phyloP scores from a whole-genome alignment of 2,797 vertebrate species.

The Smutsia temminckii region DNA sequence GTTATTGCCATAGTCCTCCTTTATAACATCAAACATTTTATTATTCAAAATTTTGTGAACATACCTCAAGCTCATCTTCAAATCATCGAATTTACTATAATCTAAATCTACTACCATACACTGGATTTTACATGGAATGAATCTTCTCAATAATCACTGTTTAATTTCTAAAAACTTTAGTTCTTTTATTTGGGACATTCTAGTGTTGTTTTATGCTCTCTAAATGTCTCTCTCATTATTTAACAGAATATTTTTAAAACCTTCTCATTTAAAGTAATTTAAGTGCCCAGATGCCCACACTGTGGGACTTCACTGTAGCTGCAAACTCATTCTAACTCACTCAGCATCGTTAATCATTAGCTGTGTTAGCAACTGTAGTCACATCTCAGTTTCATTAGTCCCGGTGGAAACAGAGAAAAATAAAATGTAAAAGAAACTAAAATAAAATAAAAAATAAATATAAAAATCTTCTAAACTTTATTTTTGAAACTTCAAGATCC shows the following conservation, averaged over 20 bases:
- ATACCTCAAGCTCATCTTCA: background rate
- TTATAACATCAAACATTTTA: background rate
- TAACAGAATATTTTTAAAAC: background rate
- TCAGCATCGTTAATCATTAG: background rate
- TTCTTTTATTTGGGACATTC: background rate
- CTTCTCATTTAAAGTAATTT: background rate
- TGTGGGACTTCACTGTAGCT: background rate
- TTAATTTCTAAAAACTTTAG: background rate
- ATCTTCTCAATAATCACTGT: background rate
- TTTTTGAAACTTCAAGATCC: background rate
- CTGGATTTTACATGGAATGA: background rate
- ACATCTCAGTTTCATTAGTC: background rate
- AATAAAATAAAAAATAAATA: background rate
- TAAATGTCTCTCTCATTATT: background rate
- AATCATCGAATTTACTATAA: background rate
- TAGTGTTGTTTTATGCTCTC: background rate
- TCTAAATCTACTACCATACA: background rate
- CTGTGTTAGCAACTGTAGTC: background rate
- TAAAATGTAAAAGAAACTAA: background rate
- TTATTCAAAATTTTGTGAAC: background rate
- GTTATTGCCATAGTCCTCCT: background rate
- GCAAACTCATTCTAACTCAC: background rate
- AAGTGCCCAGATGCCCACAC: background rate
- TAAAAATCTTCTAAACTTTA: background rate
- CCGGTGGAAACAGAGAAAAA: background rate